Evolutionary conservation across 2,113 vertebrate genomes (phyloP).

Genomic region (Eudyptes chrysolophus): DNA sequence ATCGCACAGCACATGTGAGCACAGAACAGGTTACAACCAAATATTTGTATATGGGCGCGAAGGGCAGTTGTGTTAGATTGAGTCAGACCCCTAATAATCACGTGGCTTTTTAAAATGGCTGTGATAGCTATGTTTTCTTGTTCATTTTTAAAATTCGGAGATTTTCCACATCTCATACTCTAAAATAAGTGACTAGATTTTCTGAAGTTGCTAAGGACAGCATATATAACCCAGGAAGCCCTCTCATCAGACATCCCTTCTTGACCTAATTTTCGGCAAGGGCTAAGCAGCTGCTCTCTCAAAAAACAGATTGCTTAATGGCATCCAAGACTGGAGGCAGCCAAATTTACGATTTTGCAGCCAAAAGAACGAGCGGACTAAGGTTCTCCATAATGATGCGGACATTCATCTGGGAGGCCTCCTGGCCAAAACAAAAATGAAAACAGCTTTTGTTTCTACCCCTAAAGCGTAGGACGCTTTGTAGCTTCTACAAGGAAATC

Average conservation of each 20-base stretch:
- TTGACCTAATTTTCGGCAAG: slow-evolving; percentile 41
- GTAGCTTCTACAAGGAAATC: background rate
- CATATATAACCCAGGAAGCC: background rate
- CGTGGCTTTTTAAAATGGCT: background rate
- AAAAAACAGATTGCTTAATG: slow-evolving; percentile 28
- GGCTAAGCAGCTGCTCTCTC: slow-evolving; percentile 11
- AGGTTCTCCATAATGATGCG: background rate
- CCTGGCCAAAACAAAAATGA: background rate
- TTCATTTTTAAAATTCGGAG: background rate
- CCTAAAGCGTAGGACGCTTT: background rate
- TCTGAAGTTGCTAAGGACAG: background rate
- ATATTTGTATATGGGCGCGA: rapidly evolving
- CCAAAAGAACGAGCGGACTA: background rate
- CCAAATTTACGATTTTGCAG: background rate
- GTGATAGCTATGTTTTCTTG: background rate
- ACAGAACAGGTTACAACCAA: background rate
- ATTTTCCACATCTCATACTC: background rate
- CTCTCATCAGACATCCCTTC: background rate
- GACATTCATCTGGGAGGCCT: background rate
- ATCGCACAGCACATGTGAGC: background rate
- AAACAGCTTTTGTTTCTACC: background rate
- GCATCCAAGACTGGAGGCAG: slow-evolving; percentile 10
- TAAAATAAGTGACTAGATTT: background rate
- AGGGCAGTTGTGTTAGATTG: background rate
- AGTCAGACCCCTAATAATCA: background rate